phyloP scores from a whole-genome alignment of 2,797 vertebrate genomes.

The Lepus oiostolus region DNA sequence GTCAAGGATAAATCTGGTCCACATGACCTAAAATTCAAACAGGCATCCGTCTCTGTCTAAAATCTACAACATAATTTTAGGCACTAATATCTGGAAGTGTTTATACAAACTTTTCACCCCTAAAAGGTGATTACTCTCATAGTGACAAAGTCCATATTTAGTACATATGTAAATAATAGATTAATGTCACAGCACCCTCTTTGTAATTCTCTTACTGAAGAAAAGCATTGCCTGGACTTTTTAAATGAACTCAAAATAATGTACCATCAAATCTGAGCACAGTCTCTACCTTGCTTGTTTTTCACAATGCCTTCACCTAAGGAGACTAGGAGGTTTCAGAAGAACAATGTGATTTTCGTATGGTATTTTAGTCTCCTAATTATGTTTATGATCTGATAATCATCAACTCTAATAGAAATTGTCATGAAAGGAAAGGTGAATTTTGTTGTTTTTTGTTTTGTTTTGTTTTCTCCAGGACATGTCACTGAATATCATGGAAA shows the following conservation, averaged over 20 bases:
- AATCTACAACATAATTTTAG: conserved; percentile 36
- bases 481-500: conserved; percentile 51
- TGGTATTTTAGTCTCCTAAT: conserved; percentile 20
- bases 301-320: background rate
- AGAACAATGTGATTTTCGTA: background rate
- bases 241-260: conserved; percentile 62
- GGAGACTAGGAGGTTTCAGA: background rate
- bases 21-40: background rate
- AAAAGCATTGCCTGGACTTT: background rate
- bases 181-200: background rate
- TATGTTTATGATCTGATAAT: conserved; percentile 24
- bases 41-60: background rate
- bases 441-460: background rate
- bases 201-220: conserved; percentile 38
- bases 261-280: background rate
- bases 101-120: background rate
- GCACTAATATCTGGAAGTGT: background rate
- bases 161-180: background rate
- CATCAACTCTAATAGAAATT: conserved; percentile 43
- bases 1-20: background rate
- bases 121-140: background rate
- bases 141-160: background rate
- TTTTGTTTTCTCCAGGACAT: conserved; percentile 41
- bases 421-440: conserved; percentile 35
- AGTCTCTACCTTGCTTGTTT: background rate